These are phyloP conservation scores for Clepsis dumicolana DNA, from an alignment of 2,888 invertebrate genomes.

Conservation along the genomic window DNA sequence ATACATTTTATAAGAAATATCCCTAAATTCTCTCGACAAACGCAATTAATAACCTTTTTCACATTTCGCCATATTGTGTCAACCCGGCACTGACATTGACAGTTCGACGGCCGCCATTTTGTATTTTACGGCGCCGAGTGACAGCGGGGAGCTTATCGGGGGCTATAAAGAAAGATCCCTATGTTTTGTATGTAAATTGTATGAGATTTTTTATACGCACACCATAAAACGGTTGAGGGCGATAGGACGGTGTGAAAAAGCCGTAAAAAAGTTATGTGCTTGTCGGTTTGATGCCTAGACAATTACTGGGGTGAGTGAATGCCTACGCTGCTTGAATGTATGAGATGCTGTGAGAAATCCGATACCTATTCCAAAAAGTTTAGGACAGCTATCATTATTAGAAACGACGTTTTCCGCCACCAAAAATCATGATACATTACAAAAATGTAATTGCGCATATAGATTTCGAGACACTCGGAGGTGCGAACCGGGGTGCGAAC, in stretches of 20 bases:
- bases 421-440: too few species aligned
- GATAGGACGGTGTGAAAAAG: slow-evolving; percentile 28
- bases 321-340: slow-evolving; percentile 4
- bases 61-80: not conserved
- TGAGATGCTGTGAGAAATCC: not conserved
- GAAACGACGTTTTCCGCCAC: too few species aligned
- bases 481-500: too few species aligned
- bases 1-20: too few species aligned
- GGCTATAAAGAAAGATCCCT: slow-evolving; percentile 21
- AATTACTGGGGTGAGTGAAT: slow-evolving; percentile 34
- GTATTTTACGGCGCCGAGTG: not conserved
- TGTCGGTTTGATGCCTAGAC: slow-evolving; percentile 28
- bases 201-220: slow-evolving; percentile 40
- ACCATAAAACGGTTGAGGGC: slow-evolving; percentile 33
- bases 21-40: not conserved
- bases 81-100: not conserved
- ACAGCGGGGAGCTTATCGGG: slow-evolving; percentile 1
- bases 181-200: slow-evolving; percentile 43
- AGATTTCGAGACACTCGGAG: too few species aligned
- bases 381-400: too few species aligned
- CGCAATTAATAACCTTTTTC: not conserved
- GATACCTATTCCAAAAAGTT: too few species aligned
- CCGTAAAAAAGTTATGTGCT: slow-evolving; percentile 33
- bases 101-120: slow-evolving; percentile 10
- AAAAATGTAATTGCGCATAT: too few species aligned